Evolutionary conservation across 1,140 invertebrate species (phyloP).

Genomic region (Leptopilina clavipes): DNA sequence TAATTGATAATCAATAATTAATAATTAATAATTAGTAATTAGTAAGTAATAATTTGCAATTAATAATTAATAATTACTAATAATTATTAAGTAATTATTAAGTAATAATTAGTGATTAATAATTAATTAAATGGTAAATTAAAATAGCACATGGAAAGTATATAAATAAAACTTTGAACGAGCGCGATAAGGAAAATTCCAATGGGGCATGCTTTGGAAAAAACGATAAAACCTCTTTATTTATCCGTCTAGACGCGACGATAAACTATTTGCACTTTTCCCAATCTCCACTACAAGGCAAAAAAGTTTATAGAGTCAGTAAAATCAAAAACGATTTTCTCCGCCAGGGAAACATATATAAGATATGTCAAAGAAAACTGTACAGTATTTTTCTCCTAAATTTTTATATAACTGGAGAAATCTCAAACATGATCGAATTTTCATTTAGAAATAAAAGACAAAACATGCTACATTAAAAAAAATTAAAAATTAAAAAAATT

Average conservation of each 20-base stretch:
- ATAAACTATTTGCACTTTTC: conserved; percentile 11
- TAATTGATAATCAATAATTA: too few relatives aligned
- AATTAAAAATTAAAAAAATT: too few relatives aligned
- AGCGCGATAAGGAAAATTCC: background rate
- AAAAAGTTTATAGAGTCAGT: conserved; percentile 6
- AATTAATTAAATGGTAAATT: too few relatives aligned
- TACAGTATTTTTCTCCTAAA: background rate
- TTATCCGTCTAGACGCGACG: conserved; percentile 22
- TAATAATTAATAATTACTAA: too few relatives aligned
- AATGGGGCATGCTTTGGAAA: background rate
- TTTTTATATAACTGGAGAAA: background rate
- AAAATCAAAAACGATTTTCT: conserved; percentile 14
- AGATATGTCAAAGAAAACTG: background rate
- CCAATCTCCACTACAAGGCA: conserved; percentile 5
- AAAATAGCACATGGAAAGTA: background rate
- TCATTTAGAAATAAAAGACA: background rate
- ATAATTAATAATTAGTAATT: too few relatives aligned
- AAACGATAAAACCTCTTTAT: background rate
- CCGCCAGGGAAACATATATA: background rate
- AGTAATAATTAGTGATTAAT: too few relatives aligned
- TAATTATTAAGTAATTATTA: too few relatives aligned
- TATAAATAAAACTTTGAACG: background rate
- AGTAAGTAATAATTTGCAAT: too few relatives aligned
- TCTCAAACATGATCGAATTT: background rate
- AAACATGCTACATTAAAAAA: too few relatives aligned